Evolutionary conservation across 2,888 invertebrate genomes (phyloP), one percentile per base, ranked within the genome.

Genomic region (Agrotis clavis): DNA sequence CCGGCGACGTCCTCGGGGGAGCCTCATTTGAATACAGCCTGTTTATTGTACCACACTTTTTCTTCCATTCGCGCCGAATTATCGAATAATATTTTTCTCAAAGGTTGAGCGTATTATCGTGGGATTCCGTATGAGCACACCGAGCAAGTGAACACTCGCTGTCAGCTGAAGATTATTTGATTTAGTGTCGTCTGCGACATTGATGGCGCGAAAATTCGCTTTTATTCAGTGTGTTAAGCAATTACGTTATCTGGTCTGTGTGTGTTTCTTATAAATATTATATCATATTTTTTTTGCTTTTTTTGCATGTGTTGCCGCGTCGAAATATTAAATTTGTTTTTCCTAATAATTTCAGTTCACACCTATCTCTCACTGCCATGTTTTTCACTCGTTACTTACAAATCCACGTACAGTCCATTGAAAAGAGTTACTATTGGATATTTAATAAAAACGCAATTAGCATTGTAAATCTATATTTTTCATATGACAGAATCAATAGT

Each of bases 1-100:
- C 76, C 56, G 5, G 48, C 6, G 56, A 30, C 56, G 56, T 86
- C 92, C 89, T 81, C 74, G 84, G 90, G 89, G 90, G 86, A 87
- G 84, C 85, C 91, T 94, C 93, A 95, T 95, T 95, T 95, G 95
- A 95, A 95, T 95, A 95, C 92, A 86, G 92, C 93, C 94, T 94
- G 94, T 94, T 93, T 94, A 94, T 94, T 94, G 94, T 92, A 90
- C 90, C 90, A 91, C 91, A 88, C 88, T 90, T 89, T 90, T 89
- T 87, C 83, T 87, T 85, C 86, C 88, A 79, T 83, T 92, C 88
- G 87, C 67, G 72, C 87, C 87, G 92, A 93, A 93, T 93, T 93
- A 94, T 94, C 93, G 91, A 92, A 94, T 93, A 93, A 93, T 93
- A 92, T 93, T 93, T 90, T 91, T 89, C 89, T 88, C 87, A 86